Base-by-base conservation (phyloP, 2,888 invertebrate genomes). In the Cheilosia impressa region DNA sequence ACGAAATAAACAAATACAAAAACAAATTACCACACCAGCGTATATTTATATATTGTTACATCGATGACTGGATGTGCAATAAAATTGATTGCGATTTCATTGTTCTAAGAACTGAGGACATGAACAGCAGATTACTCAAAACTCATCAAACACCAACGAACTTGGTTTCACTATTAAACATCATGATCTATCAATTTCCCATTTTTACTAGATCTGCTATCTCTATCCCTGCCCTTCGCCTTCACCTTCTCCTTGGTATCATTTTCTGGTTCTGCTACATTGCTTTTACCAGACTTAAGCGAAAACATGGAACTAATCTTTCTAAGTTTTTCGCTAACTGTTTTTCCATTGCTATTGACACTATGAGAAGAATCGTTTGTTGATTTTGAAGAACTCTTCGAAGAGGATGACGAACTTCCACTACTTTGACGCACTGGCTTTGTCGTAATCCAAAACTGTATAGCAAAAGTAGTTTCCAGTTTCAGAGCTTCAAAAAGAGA, bases 371-470 rank as follows among this genome's bases (percentile, higher is more conserved):
- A 88, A 0, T 88, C 89, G 15, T 17, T 55, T 1, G 84, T 62
- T 0, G 91, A 90, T 77, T 91, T 91, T 0, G 88, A 89, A 0
- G 91, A 90, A 45, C 89, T 89, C 5, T 88, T 89, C 0, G 91
- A 89, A 15, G 89, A 89, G 0, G 90, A 88, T 1, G 89, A 88
- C 4, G 90, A 89, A 3, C 88, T 85, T 0, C 78, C 89, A 7
- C 90, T 90, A 65, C 91, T 90, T 6, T 89, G 89, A 17, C 89
- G 90, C 4, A 96, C 96, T 1, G 95, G 95, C 89, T 97, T 97
- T 62, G 95, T 95, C 22, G 95, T 94, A 87, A 95, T 94, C 94
- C 95, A 95, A 89, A 96, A 94, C 90, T 95, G 94, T 22, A 96
- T 89, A 0, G 96, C 96, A 90, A 97, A 97, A 78, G 93, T 93